Evolutionary conservation across 2,888 invertebrate genomes (phyloP).

Genomic region (Caradrina clavipalpis): DNA sequence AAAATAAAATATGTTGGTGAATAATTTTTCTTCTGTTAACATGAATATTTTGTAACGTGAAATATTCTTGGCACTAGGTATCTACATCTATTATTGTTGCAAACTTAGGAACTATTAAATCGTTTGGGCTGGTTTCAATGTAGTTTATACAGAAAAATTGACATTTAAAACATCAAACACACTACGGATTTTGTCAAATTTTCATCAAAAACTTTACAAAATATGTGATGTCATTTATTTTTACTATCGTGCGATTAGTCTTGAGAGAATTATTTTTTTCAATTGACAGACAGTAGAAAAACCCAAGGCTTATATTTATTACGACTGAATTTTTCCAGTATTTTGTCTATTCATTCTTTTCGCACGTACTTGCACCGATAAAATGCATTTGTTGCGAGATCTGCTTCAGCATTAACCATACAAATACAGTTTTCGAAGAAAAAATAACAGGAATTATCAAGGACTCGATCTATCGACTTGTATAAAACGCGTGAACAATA

Average conservation of each 20-base stretch:
- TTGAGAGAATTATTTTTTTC: not conserved
- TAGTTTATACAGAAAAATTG: not conserved
- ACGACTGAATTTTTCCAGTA: not conserved
- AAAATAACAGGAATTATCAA: constrained; percentile 1
- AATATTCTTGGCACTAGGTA: constrained; percentile 41
- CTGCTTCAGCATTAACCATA: not conserved
- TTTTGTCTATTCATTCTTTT: not conserved
- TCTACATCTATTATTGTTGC: constrained; percentile 22
- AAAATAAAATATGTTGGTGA: constrained; percentile 3
- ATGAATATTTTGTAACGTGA: not conserved
- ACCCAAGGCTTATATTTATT: not conserved
- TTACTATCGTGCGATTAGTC: not conserved
- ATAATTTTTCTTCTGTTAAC: constrained; percentile 14
- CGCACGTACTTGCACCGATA: not conserved
- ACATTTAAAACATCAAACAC: not conserved
- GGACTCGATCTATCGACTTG: constrained; percentile 46
- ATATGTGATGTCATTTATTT: not conserved
- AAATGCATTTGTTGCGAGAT: not conserved
- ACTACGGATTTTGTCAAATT: not conserved
- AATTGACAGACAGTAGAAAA: not conserved
- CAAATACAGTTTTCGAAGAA: not conserved
- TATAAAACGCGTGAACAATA: constrained; percentile 29
- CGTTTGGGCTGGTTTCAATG: too few species aligned
- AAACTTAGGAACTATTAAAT: constrained; percentile 7
- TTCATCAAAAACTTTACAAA: not conserved